Base-by-base conservation (phyloP, 1,140 invertebrate species). In the Drosophila equinoxialis region DNA sequence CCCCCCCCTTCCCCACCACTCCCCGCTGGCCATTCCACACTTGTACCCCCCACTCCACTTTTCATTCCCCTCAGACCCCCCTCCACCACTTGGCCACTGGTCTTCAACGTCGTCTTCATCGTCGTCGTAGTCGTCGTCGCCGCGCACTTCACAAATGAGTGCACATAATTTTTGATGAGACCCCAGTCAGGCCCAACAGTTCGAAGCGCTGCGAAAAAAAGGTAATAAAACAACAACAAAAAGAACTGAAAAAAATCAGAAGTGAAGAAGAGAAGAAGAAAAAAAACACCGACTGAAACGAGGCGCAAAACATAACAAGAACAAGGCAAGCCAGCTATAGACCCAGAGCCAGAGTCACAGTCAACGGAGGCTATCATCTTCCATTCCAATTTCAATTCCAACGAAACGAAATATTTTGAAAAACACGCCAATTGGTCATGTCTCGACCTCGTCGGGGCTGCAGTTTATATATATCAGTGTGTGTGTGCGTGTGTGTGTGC, bases 361-460 rank as follows among this genome's bases (percentile, higher is more conserved):
- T 30, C 23, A 37, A 60, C 45, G 58, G 71, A 77, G 67, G 71
- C 74, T 85, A 80, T 86, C 83, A 70, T 77, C 79, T 87, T 87
- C 82, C 82, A 85, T 85, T 73, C 83, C 82, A 69, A 74, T 69
- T 73, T 79, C 77, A 71, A 79, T 79, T 77, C 74, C 71, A 70
- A 48, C 70, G 77, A 79, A 79, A 70, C 69, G 63, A 77, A 79
- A 54, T 69, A 79, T 79, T 83, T 82, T 74, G 71, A 83, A 87
- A 86, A 87, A 89, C 83, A 89, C 84, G 84, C 84, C 84, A 87
- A 87, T 87, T 87, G 84, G 84, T 87, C 83, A 87, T 87, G 83
- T 83, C 79, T 79, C 83, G 83, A 87, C 83, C 83, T 87, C 83
- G 64, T 39, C 62, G 68, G 58, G 73, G 82, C 74, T 69, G 75